A percentile compares a stretch with the other conserved stretches of the same genome.
Conservation (phyloP, 2,113 vertebrate species). For the Bambusicola thoracicus region DNA sequence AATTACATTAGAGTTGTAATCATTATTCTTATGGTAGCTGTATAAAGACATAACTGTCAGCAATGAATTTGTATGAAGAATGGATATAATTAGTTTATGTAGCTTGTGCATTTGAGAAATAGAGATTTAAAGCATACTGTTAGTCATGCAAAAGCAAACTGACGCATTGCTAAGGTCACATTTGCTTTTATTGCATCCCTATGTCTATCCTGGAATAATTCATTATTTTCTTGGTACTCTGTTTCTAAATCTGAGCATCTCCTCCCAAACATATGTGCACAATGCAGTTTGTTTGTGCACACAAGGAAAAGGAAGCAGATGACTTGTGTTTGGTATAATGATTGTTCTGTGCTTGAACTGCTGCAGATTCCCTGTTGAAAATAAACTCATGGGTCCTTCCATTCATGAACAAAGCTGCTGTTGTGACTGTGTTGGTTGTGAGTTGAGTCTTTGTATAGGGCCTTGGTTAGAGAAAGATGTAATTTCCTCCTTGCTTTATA, state of each 20-base stretch:
- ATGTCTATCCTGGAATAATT: not conserved
- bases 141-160: not conserved
- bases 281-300: not conserved
- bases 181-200: not conserved
- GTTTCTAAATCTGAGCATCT: not conserved
- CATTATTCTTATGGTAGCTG: not conserved
- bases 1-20: not conserved
- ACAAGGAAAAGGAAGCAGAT: conserved; percentile 29
- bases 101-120: not conserved
- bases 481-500: not conserved
- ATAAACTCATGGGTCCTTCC: not conserved
- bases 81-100: not conserved
- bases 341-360: conserved; percentile 9
- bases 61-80: not conserved
- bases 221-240: conserved; percentile 4
- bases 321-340: not conserved
- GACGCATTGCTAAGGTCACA: not conserved
- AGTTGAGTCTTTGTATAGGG: not conserved
- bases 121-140: not conserved
- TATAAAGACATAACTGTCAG: not conserved
- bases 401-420: not conserved
- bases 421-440: not conserved
- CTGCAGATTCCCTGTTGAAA: not conserved
- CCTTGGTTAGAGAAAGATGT: not conserved
- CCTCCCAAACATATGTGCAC: not conserved